Base-by-base conservation (phyloP, 2,888 invertebrate genomes). In the Dromius quadrimaculatus region DNA sequence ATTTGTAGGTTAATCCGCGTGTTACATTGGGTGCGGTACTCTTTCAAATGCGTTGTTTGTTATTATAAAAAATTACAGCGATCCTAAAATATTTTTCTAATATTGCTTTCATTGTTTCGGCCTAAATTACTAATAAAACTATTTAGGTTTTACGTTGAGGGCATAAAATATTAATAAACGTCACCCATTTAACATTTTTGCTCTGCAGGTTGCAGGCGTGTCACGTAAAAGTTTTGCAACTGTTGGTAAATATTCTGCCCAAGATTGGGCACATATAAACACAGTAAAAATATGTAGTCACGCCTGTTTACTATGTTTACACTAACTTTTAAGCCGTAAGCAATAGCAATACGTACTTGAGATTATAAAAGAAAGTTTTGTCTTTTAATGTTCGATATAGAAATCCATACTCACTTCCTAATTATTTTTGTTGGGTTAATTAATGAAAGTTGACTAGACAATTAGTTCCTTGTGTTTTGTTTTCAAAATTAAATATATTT, bases 1-100 rank as follows among this genome's bases (percentile, higher is more conserved):
- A 65, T 65, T 65, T 47, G 23, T 65, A 65, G 50, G 65, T 47
- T 65, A 50, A 65, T 17, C 11, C 41, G 50, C 41, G 61, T 6
- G 50, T 13, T 54, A 45, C 17, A 11, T 22, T 61, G 38, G 61
- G 61, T 61, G 61, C 41, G 61, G 43, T 43, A 17, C 17, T 15
- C 11, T 6, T 43, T 43, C 43, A 15, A 15, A 15, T 4, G 17
- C 3, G 28, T n/a, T n/a, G n/a, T n/a, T n/a, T n/a, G n/a, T n/a
- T n/a, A n/a, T n/a, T n/a, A n/a, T n/a, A n/a, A n/a, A n/a, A n/a
- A n/a, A n/a, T n/a, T n/a, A n/a, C n/a, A n/a, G n/a, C n/a, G n/a
- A n/a, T n/a, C n/a, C n/a, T n/a, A n/a, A n/a, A n/a, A n/a, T n/a
- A n/a, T n/a, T n/a, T n/a, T n/a, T n/a, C n/a, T n/a, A n/a, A n/a